A percentile compares a stretch with the other conserved stretches of the same genome.
phyloP scores from a whole-genome alignment of 2,797 vertebrate genomes.

The Amniataba percoides region DNA sequence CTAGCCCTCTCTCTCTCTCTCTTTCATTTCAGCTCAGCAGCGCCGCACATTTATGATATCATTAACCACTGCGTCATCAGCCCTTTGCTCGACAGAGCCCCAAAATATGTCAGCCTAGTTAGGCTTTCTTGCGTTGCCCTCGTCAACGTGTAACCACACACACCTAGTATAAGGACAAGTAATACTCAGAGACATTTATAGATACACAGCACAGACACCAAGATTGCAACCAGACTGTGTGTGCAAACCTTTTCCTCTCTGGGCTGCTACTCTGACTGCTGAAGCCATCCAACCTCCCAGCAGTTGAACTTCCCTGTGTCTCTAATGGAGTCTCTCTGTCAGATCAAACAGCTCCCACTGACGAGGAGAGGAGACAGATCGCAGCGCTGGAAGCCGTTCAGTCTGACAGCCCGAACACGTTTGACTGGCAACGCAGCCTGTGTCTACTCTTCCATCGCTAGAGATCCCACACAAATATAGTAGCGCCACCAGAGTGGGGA shows the following conservation, averaged over 20 bases:
- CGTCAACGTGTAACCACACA: slow-evolving; percentile 66
- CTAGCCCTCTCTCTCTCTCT: neutral
- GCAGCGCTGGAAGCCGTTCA: slow-evolving; percentile 82
- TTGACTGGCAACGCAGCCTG: slow-evolving; percentile 83
- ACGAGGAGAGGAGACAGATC: slow-evolving; percentile 82
- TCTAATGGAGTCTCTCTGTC: slow-evolving; percentile 82
- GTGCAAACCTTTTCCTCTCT: slow-evolving; percentile 82
- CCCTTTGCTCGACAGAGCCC: slow-evolving; percentile 56
- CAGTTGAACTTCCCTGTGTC: slow-evolving; percentile 79
- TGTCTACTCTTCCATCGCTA: slow-evolving; percentile 70
- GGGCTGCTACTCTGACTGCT: slow-evolving; percentile 79
- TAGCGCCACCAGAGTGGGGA: slow-evolving; percentile 77
- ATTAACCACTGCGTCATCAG: slow-evolving; percentile 62
- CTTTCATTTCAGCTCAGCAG: slow-evolving; percentile 47
- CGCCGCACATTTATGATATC: slow-evolving; percentile 71
- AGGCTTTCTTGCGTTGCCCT: slow-evolving; percentile 38
- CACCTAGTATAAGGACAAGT: slow-evolving; percentile 75
- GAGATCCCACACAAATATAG: slow-evolving; percentile 83
- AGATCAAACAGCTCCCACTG: slow-evolving; percentile 83
- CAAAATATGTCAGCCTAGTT: slow-evolving; percentile 62
- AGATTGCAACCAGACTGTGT: slow-evolving; percentile 85
- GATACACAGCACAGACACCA: slow-evolving; percentile 80
- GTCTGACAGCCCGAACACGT: slow-evolving; percentile 84
- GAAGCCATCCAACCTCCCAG: slow-evolving; percentile 81
- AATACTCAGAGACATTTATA: slow-evolving; percentile 82